Evolutionary conservation across 2,888 invertebrate genomes (phyloP).

Genomic region (Limnephilus lunatus): DNA sequence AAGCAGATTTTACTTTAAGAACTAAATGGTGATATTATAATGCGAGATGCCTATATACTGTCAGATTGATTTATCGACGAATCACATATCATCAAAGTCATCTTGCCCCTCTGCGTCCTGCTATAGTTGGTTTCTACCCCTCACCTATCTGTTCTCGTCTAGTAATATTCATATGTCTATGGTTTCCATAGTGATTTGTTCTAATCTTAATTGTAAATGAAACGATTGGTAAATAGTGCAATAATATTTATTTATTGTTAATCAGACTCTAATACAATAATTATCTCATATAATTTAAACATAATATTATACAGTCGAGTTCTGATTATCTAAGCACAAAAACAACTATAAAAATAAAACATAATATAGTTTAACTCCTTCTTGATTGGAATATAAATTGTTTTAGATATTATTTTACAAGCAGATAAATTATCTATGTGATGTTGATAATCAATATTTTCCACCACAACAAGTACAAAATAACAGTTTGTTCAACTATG

Average conservation of each 20-base stretch:
- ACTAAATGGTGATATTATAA: too few relatives aligned
- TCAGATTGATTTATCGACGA: too few relatives aligned
- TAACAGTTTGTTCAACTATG: neutral
- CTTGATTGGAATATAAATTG: neutral
- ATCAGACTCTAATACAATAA: constrained; percentile 47
- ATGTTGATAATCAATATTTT: neutral
- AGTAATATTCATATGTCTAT: too few relatives aligned
- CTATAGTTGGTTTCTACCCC: too few relatives aligned
- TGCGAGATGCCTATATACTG: too few relatives aligned
- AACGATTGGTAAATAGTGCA: neutral
- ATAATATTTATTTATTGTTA: constrained; percentile 38
- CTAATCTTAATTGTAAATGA: neutral
- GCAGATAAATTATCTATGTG: neutral
- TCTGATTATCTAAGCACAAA: constrained; percentile 36
- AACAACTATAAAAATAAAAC: neutral
- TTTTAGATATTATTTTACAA: neutral
- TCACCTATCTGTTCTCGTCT: too few relatives aligned
- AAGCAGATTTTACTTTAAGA: too few relatives aligned
- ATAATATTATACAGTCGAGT: constrained; percentile 22
- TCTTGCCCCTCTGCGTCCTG: too few relatives aligned
- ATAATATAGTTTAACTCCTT: neutral
- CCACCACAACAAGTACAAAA: neutral
- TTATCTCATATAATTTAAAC: constrained; percentile 7
- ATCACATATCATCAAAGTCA: too few relatives aligned
- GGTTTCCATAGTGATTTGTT: too few relatives aligned